Evolutionary conservation across 1,140 invertebrate genomes (phyloP).

Genomic region (Protaetia brevitarsis): DNA sequence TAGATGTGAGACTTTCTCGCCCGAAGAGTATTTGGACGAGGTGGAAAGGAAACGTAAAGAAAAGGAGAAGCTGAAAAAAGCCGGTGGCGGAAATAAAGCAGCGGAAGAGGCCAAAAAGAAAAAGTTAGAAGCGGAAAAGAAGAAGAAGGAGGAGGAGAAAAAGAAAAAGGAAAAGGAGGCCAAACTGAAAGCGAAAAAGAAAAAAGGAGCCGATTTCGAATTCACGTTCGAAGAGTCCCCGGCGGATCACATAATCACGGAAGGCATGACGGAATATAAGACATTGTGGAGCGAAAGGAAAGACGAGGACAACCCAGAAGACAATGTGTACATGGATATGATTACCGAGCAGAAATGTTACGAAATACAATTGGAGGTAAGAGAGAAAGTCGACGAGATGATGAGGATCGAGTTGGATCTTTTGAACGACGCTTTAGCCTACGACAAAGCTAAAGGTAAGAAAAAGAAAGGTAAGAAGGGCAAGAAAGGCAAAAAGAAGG

Average conservation of each 20-base stretch:
- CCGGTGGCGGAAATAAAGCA: conserved; percentile 20
- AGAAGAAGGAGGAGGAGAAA: conserved; percentile 38
- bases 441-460: conserved; percentile 47
- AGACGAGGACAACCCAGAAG: conserved; percentile 49
- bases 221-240: conserved; percentile 32
- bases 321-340: conserved; percentile 52
- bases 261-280: conserved; percentile 48
- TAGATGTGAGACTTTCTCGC: conserved; percentile 53
- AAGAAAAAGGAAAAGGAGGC: conserved; percentile 46
- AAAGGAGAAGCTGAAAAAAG: conserved; percentile 38
- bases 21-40: conserved; percentile 52
- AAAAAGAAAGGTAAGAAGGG: conserved; percentile 55
- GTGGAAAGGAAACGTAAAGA: conserved; percentile 34
- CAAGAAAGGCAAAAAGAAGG: conserved; percentile 45
- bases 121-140: too few species aligned
- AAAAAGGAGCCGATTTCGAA: conserved; percentile 43
- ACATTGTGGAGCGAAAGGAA: conserved; percentile 50
- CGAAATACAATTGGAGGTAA: conserved; percentile 55
- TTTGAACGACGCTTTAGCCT: conserved; percentile 52
- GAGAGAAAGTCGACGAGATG: conserved; percentile 55
- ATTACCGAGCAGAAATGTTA: conserved; percentile 53
- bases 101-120: conserved; percentile 33
- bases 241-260: conserved; percentile 43
- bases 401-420: conserved; percentile 57
- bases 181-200: conserved; percentile 40